Evolutionary conservation across 1,140 invertebrate genomes (phyloP).

Genomic region (Papilio aristodemus): DNA sequence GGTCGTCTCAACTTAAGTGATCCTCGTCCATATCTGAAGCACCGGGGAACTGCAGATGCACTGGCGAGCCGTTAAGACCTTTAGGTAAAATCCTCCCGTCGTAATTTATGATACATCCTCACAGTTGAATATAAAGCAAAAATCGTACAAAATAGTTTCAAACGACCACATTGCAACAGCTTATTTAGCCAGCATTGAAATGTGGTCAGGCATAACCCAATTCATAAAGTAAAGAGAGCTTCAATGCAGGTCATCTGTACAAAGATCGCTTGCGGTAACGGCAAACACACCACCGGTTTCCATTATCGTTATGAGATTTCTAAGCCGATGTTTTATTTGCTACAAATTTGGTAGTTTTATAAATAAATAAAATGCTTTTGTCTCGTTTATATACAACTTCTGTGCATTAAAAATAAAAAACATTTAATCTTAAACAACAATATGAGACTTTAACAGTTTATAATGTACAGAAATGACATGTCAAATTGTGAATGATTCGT

Average conservation of each 20-base stretch:
- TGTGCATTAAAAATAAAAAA: too few relatives aligned
- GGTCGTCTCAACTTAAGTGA: too few relatives aligned
- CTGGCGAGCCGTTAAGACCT: too few relatives aligned
- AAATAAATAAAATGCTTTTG: not conserved
- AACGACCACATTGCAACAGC: not conserved
- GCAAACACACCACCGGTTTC: constrained; percentile 11
- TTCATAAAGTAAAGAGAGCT: constrained; percentile 25
- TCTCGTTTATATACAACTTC: not conserved
- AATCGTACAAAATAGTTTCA: not conserved
- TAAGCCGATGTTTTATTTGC: not conserved
- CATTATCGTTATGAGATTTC: constrained; percentile 25
- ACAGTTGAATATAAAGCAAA: not conserved
- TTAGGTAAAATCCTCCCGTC: too few relatives aligned
- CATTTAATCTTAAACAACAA: too few relatives aligned
- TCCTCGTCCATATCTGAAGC: too few relatives aligned
- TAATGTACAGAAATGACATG: too few relatives aligned
- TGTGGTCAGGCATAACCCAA: not conserved
- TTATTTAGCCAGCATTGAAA: not conserved
- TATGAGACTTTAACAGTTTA: too few relatives aligned
- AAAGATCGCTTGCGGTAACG: not conserved
- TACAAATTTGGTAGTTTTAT: not conserved
- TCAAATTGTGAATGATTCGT: too few relatives aligned
- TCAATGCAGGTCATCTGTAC: constrained; percentile 24
- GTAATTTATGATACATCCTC: not conserved
- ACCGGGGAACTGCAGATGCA: too few relatives aligned